Evolutionary conservation across 2,888 invertebrate genomes (phyloP), one percentile per base, ranked within the genome.

Genomic region (Cartodere bifasciata): DNA sequence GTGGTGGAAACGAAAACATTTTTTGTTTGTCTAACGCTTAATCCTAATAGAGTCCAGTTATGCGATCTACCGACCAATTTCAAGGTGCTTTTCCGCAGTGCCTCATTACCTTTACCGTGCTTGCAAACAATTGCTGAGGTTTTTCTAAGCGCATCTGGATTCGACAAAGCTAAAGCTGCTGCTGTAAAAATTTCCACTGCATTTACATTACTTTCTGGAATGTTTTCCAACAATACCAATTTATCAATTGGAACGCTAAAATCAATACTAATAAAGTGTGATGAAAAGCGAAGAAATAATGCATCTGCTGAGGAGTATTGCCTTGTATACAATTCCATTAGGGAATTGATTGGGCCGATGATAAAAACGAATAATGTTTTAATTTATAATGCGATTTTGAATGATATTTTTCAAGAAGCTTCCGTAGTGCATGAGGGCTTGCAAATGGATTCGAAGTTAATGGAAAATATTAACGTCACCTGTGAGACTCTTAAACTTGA

Each of bases 401-500:
- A 80, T 1, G 86, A 88, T 60, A 62, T 90, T 40, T 91, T 91
- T 56, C 85, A 87, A 77, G n/a, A n/a, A n/a, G n/a, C n/a, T n/a
- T n/a, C n/a, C n/a, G n/a, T n/a, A n/a, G n/a, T n/a, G n/a, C n/a
- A n/a, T n/a, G n/a, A n/a, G n/a, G n/a, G n/a, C n/a, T n/a, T n/a
- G n/a, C n/a, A n/a, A n/a, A n/a, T n/a, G n/a, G n/a, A n/a, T n/a
- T n/a, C n/a, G n/a, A n/a, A n/a, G n/a, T n/a, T n/a, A n/a, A n/a
- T n/a, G n/a, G n/a, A n/a, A n/a, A n/a, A n/a, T n/a, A n/a, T n/a
- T n/a, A n/a, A n/a, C n/a, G n/a, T n/a, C n/a, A n/a, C n/a, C n/a
- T n/a, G n/a, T n/a, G n/a, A n/a, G n/a, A n/a, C n/a, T n/a, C n/a
- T n/a, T n/a, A n/a, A n/a, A n/a, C n/a, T n/a, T n/a, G n/a, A n/a